Conservation (phyloP, 2,113 vertebrate genomes). For the Sorex araneus region DNA sequence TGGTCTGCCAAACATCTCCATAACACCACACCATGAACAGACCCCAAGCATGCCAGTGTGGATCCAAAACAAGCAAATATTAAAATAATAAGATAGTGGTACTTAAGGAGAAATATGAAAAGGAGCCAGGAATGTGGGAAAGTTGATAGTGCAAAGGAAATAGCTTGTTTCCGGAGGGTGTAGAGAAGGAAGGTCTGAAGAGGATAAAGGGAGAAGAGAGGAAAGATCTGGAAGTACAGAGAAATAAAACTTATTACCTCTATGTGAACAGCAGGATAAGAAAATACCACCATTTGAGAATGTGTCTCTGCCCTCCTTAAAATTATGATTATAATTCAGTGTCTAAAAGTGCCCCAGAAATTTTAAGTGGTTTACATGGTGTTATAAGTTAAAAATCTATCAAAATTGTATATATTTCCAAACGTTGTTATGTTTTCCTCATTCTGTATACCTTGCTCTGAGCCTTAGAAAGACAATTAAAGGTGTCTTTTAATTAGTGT, state of each 20-base stretch:
- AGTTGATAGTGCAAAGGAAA: constrained; percentile 86
- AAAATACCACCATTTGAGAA: constrained; percentile 85
- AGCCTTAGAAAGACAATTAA: constrained; percentile 90
- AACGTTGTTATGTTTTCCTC: constrained; percentile 90
- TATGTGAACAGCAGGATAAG: constrained; percentile 87
- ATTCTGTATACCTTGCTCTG: constrained; percentile 89
- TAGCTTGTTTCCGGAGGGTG: constrained; percentile 87
- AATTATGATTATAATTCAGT: background rate
- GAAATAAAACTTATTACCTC: constrained; percentile 84
- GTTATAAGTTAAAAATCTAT: no score
- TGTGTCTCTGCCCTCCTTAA: constrained; percentile 87
- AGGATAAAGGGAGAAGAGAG: constrained; percentile 86
- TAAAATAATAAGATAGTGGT: background rate
- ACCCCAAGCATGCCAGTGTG: no score
- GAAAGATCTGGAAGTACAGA: constrained; percentile 88
- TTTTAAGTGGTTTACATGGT: constrained; percentile 87
- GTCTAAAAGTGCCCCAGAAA: constrained; percentile 84
- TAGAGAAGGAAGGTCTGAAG: constrained; percentile 87
- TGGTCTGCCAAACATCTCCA: no score
- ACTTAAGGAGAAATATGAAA: background rate
- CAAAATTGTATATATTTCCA: constrained; percentile 88
- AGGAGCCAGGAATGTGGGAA: constrained; percentile 91
- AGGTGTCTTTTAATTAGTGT: constrained; percentile 89
- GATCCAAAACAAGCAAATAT: background rate
- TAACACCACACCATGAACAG: no score